Evolutionary conservation across 2,888 invertebrate species (phyloP), one percentile per base, ranked within the genome.

Genomic region (Blomia tropicalis): DNA sequence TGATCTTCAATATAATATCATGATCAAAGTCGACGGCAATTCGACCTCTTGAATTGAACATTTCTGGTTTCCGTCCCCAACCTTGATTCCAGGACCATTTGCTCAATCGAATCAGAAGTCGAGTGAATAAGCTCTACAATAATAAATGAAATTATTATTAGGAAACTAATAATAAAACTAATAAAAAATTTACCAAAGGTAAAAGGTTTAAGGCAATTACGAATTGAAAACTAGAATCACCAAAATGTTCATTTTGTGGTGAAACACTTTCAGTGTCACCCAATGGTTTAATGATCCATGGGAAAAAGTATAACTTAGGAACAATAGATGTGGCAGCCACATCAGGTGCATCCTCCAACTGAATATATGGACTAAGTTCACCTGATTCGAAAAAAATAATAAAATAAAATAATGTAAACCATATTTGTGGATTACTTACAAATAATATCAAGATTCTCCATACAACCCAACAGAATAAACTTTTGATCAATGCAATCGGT

Each of bases 1-100:
- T 63, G 30, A 66, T 65, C 36, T 64, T 63, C 14, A 69, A 32
- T 3, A 64, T 56, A 19, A 68, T 64, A 44, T 65, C 66, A 59
- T 69, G 68, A 54, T 67, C 66, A 47, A 64, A 65, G 59, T 69
- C 68, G 41, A 69, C 64, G 43, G 67, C 66, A 27, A 69, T 64
- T 47, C 66, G 43, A 27, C 59, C 63, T 43, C 56, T 58, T 31
- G 59, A 54, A 29, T 62, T 58, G 43, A 44, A 63, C 32, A 64
- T 60, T 47, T 66, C 61, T 11, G 65, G 58, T 41, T 60, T 65
- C 43, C 64, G 63, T 51, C 64, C 66, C 66, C 66, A 68, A 19
- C 66, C 63, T 56, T 67, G 67, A n/a, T 60, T 63, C 60, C 64
- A 61, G 14, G 67, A 66, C 67, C 67, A 68, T 7, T 66, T 59